Conservation (phyloP, 2,113 vertebrate species). For the Plectropomus leopardus region DNA sequence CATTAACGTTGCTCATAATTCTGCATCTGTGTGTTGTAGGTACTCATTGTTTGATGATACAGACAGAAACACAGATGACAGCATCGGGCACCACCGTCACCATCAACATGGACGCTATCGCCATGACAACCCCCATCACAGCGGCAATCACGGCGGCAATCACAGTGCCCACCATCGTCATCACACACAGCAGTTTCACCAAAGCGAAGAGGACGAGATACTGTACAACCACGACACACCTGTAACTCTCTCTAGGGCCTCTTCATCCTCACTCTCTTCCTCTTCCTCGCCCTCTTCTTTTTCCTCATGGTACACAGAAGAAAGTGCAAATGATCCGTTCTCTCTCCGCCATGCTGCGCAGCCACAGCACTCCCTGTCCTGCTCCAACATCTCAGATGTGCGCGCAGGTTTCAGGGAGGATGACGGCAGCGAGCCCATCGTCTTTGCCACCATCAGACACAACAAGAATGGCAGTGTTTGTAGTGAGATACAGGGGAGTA, state of each 20-base stretch:
- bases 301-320: slow-evolving; percentile 83
- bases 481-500: not conserved
- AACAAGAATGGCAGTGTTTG: slow-evolving; percentile 18
- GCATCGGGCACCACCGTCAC: slow-evolving; percentile 33
- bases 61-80: slow-evolving; percentile 64
- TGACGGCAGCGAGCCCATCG: slow-evolving; percentile 52
- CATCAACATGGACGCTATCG: slow-evolving; percentile 48
- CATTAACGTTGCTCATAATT: not conserved
- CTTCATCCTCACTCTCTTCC: slow-evolving; percentile 78
- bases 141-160: too few species aligned
- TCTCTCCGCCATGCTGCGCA: slow-evolving; percentile 60
- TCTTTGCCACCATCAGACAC: slow-evolving; percentile 68
- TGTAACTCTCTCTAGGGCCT: slow-evolving; percentile 70
- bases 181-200: slow-evolving; percentile 41
- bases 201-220: slow-evolving; percentile 63
- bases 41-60: slow-evolving; percentile 61
- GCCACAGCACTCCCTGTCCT: slow-evolving; percentile 84
- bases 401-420: slow-evolving; percentile 64
- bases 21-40: slow-evolving; percentile 53
- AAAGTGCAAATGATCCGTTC: slow-evolving; percentile 71
- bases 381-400: slow-evolving; percentile 80
- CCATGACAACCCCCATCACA: slow-evolving; percentile 16
- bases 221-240: slow-evolving; percentile 56
- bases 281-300: slow-evolving; percentile 74
- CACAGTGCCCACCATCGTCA: slow-evolving; percentile 27